These are phyloP conservation scores for Cyaniris semiargus DNA, from an alignment of 2,888 invertebrate genomes.

Conservation along the genomic window DNA sequence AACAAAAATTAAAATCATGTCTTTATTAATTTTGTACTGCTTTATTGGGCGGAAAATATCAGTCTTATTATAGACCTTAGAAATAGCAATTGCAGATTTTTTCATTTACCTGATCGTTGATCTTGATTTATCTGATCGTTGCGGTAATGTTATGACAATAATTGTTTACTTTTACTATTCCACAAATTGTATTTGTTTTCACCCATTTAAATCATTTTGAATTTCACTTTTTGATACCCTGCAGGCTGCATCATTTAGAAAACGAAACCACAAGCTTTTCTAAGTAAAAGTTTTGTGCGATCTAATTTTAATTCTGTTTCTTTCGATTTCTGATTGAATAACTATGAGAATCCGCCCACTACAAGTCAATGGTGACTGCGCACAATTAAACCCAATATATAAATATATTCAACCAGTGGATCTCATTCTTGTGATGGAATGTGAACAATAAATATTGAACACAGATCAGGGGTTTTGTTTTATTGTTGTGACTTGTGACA, in stretches of 20 bases:
- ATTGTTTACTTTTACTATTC: not conserved
- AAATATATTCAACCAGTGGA: slow-evolving; percentile 54
- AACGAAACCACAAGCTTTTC: not conserved
- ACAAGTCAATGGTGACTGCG: slow-evolving; percentile 53
- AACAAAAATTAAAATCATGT: not conserved
- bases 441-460: slow-evolving; percentile 44
- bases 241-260: not conserved
- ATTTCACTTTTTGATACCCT: not conserved
- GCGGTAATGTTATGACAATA: not conserved
- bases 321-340: not conserved
- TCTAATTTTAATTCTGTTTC: not conserved
- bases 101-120: not conserved
- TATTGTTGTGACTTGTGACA: slow-evolving; percentile 37
- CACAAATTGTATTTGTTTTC: slow-evolving; percentile 4
- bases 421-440: slow-evolving; percentile 37
- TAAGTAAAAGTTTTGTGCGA: not conserved
- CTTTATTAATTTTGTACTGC: not conserved
- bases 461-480: slow-evolving; percentile 40
- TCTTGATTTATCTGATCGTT: too few relatives aligned
- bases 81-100: not conserved
- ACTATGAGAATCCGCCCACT: slow-evolving; percentile 47
- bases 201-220: not conserved
- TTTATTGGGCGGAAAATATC: not conserved
- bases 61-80: not conserved
- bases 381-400: slow-evolving; percentile 60